Percentiles rank a stretch among this genome's conserved stretches.
These are phyloP conservation scores for Sialis lutaria DNA, from an alignment of 2,888 invertebrate species.

Conservation along the genomic window DNA sequence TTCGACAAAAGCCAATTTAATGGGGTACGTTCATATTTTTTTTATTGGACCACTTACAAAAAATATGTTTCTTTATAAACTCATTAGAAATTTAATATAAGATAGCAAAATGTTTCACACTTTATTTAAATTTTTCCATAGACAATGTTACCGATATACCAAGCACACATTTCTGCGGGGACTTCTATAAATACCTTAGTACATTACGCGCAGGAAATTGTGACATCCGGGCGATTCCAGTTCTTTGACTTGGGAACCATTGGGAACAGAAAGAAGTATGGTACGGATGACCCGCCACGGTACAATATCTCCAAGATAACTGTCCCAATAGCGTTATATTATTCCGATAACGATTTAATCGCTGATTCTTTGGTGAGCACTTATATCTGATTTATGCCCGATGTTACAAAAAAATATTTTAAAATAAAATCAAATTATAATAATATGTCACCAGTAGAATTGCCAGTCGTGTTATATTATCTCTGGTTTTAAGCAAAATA, in stretches of 20 bases:
- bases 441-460: too few relatives aligned
- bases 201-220: constrained; percentile 40
- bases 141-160: constrained; percentile 45
- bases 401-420: too few relatives aligned
- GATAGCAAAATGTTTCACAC: too few relatives aligned
- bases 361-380: constrained; percentile 34
- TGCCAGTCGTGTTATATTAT: too few relatives aligned
- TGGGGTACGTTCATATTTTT: constrained; percentile 22
- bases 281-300: constrained; percentile 35
- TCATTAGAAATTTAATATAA: too few relatives aligned
- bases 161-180: constrained; percentile 55
- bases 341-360: constrained; percentile 56
- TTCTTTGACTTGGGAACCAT: constrained; percentile 49
- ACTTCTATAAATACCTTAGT: constrained; percentile 53
- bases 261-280: constrained; percentile 40
- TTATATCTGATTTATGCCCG: too few relatives aligned
- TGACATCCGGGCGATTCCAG: constrained; percentile 33
- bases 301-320: constrained; percentile 43
- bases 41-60: too few relatives aligned
- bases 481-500: too few relatives aligned
- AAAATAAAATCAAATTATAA: too few relatives aligned
- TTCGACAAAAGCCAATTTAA: constrained; percentile 52
- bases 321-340: constrained; percentile 48
- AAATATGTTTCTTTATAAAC: too few relatives aligned
- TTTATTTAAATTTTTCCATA: constrained; percentile 12